A percentile compares a stretch with the other conserved stretches of the same genome.
These are phyloP conservation scores for Centrocercus urophasianus DNA, from an alignment of 2,113 vertebrate species.

Conservation along the genomic window DNA sequence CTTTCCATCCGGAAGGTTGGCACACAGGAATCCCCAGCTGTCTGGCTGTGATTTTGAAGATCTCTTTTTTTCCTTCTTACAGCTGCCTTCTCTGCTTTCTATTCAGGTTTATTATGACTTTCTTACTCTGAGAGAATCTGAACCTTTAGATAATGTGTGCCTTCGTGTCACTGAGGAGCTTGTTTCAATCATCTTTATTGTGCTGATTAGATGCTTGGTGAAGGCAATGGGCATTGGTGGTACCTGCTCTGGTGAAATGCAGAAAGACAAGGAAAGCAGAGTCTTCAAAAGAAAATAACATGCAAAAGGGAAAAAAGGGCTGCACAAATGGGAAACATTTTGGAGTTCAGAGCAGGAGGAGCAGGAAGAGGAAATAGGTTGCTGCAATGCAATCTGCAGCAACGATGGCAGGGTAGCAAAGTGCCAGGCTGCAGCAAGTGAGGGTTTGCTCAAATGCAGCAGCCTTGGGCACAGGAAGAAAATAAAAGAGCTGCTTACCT, in stretches of 20 bases:
- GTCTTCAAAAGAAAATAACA: background rate
- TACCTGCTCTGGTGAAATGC: background rate
- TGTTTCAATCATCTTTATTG: background rate
- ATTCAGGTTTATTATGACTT: background rate
- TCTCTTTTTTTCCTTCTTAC: background rate
- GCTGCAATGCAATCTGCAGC: no score
- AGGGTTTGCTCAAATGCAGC: no score
- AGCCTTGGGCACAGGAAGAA: no score
- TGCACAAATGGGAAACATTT: background rate
- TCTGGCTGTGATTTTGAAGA: background rate
- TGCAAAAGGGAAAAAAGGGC: fast-evolving
- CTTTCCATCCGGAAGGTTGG: background rate
- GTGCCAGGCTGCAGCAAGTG: no score
- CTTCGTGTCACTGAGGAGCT: background rate
- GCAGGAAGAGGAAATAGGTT: background rate
- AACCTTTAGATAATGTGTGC: background rate
- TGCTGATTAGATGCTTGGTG: background rate
- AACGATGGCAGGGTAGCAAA: no score
- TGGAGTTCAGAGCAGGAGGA: background rate
- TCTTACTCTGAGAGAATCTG: background rate
- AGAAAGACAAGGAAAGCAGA: background rate
- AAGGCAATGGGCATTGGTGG: background rate
- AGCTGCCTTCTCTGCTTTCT: background rate
- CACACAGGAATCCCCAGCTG: background rate
- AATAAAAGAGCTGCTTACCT: no score